These are phyloP conservation scores for Campoplex nolae DNA, from an alignment of 2,888 invertebrate species.

Conservation along the genomic window DNA sequence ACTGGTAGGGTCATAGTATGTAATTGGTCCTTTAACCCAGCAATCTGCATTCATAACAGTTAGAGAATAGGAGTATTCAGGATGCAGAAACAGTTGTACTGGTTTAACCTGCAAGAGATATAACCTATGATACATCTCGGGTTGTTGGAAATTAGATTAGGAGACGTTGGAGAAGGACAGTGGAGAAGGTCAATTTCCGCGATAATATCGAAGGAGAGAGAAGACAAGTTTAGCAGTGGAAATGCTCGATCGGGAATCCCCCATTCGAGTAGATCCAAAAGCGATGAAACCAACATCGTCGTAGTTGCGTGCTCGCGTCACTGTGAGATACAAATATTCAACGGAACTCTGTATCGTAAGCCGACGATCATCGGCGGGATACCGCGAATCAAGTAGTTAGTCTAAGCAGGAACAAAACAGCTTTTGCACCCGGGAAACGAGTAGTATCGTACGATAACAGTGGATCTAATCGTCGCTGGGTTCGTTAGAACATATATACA, in stretches of 20 bases:
- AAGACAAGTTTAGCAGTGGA: not conserved
- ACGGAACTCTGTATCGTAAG: conserved; percentile 9
- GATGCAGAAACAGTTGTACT: conserved; percentile 9
- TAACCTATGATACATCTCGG: conserved; percentile 59
- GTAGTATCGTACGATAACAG: conserved; percentile 55
- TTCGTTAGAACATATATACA: conserved; percentile 2
- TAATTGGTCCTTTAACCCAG: conserved; percentile 4
- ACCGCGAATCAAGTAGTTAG: not conserved
- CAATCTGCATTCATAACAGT: conserved; percentile 8
- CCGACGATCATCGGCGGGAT: conserved; percentile 1
- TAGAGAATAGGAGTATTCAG: not conserved
- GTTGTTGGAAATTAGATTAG: conserved; percentile 69
- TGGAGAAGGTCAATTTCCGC: conserved; percentile 59
- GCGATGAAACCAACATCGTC: conserved; percentile 49
- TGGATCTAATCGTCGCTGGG: conserved; percentile 46
- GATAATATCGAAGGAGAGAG: conserved; percentile 60
- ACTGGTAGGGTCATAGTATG: not conserved
- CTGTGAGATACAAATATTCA: not conserved
- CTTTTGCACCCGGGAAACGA: conserved; percentile 27
- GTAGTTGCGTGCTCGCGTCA: conserved; percentile 5
- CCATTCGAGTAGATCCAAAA: not conserved
- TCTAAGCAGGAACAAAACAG: conserved; percentile 27
- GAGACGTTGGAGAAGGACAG: conserved; percentile 57
- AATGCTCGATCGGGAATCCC: conserved; percentile 1
- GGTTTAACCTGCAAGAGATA: conserved; percentile 36